Evolutionary conservation across 1,140 invertebrate genomes (phyloP), one percentile per base, ranked within the genome.

Genomic region (Drosophila ercepeae): DNA sequence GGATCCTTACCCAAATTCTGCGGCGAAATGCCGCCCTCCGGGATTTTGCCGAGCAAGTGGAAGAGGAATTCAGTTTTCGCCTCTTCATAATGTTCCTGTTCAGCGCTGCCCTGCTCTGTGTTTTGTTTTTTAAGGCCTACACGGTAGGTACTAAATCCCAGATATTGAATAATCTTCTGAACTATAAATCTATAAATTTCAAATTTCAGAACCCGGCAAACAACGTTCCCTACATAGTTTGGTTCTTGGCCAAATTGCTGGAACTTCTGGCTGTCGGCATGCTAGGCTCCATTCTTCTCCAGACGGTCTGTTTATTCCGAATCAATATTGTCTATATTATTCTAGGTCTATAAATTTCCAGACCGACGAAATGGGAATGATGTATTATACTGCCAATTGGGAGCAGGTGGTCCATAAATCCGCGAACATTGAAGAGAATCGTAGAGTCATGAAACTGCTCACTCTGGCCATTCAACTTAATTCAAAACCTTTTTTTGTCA

Each of bases 41-140:
- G 54, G 51, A 55, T 0, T 90, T 90, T 53, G 79, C 68, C 3
- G 49, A 79, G 7, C 19, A 77, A 13, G 19, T 90, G 8, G 79
- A 90, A 46, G 34, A 53, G 14, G 76, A 90, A 16, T 90, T 86
- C 25, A 90, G 73, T 21, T 78, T 90, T 36, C 83, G 83, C 0
- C 75, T 90, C 4, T 90, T 90, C 27, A 61, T 90, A 4, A 74
- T 86, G 79, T 82, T 90, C 25, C 65, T 73, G 0, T 78, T 90
- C 3, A 90, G 89, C 8, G 68, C 88, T 0, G 73, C 50, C 0
- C 42, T 89, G 11, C 68, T 90, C 5, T 90, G 89, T 27, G 83
- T 64, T 8, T 46, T 78, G 59, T 68, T 81, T 16, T 90, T 84
- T n/a, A 90, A 90, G 51, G 63, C 79, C 1, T 89, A 71, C 29